Evolutionary conservation across 1,140 invertebrate genomes (phyloP).

Genomic region (Diorhabda sublineata): DNA sequence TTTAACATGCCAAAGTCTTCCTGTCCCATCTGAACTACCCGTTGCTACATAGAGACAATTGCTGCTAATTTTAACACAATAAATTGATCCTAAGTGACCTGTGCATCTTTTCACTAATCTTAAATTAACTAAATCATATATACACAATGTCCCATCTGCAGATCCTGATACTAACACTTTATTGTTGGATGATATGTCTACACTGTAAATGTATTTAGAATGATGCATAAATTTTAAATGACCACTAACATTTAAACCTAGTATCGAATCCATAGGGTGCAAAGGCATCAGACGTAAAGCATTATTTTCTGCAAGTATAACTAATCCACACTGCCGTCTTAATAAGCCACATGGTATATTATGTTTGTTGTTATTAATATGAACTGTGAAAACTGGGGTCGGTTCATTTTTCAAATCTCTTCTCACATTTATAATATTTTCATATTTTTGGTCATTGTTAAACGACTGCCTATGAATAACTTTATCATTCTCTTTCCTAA

Average conservation of each 20-base stretch:
- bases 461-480: background rate
- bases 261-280: slow-evolving; percentile 15
- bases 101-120: slow-evolving; percentile 47
- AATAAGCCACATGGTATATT: slow-evolving; percentile 38
- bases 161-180: slow-evolving; percentile 37
- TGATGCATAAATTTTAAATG: slow-evolving; percentile 30
- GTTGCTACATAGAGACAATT: slow-evolving; percentile 72
- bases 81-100: slow-evolving; percentile 83
- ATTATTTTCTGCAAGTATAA: slow-evolving; percentile 39
- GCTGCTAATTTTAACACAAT: slow-evolving; percentile 74
- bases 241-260: background rate
- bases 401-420: slow-evolving; percentile 29
- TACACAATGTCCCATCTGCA: slow-evolving; percentile 37
- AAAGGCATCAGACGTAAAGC: slow-evolving; percentile 14
- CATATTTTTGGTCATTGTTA: slow-evolving; percentile 8
- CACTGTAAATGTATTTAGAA: slow-evolving; percentile 37
- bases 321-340: slow-evolving; percentile 32
- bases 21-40: slow-evolving; percentile 79
- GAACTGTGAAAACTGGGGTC: slow-evolving; percentile 31
- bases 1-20: slow-evolving; percentile 80
- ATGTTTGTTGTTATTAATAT: slow-evolving; percentile 36
- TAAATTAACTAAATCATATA: slow-evolving; percentile 31
- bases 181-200: slow-evolving; percentile 30
- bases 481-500: slow-evolving; percentile 20
- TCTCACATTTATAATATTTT: slow-evolving; percentile 30